Evolutionary conservation across 2,113 vertebrate species (phyloP), one percentile per base, ranked within the genome.

Genomic region (Notothenia coriiceps): DNA sequence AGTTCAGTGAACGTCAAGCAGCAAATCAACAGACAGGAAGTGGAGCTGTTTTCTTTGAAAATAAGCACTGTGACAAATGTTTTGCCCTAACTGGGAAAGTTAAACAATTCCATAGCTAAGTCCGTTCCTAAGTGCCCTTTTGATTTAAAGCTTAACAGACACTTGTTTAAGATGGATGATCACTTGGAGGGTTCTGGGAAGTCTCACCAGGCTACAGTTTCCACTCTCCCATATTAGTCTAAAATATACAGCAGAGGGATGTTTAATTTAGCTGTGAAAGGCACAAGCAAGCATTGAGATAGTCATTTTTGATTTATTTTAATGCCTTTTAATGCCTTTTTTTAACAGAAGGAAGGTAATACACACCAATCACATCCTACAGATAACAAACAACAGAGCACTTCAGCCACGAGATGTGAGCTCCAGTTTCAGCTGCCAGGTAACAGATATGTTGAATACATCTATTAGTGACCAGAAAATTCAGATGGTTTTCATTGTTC

Each of bases 1-100:
- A 68, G 64, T 71, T 65, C 60, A 66, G 75, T 84, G 59, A 84
- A 73, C 79, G 81, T 87, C 85, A 88, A 83, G 44, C 56, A 67
- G 79, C 63, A 62, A 87, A 81, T 92, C 86, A 90, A 79, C 88
- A 75, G 44, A 68, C 72, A 75, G 84, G 87, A 90, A 69, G 73
- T 79, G 69, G 61, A 62, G 74, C 43, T 89, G 81, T 89, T 92
- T 91, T 85, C 80, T 89, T 66, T 83, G 43, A 89, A 91, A 92
- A 93, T 70, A 93, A 86, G 43, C 83, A 70, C 52, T 40, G 52
- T 72, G 83, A 85, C 71, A 50, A 66, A 86, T 68, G 5, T 76
- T 85, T 76, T 86, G 47, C 82, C 67, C 55, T 9, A 55, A 61
- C 61, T 60, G 59, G 65, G 59, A 79, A 40, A 40, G 78, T 79